phyloP scores from a whole-genome alignment of 2,888 invertebrate species.

The Nemotelus nigrinus region DNA sequence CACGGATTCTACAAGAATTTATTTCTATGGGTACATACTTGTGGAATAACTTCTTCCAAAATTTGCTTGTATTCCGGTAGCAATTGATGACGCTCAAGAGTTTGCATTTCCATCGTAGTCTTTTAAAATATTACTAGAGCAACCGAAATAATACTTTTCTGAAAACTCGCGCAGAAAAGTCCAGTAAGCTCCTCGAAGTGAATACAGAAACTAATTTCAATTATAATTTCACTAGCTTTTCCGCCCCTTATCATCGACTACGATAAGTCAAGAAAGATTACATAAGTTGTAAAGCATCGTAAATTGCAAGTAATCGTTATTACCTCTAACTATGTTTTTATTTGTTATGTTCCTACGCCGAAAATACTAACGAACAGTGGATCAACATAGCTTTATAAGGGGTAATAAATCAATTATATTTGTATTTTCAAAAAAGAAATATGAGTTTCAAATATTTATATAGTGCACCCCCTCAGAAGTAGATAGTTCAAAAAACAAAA shows the following conservation, averaged over 20 bases:
- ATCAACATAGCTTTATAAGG: too few relatives aligned
- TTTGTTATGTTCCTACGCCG: too few relatives aligned
- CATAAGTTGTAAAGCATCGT: conserved; percentile 6
- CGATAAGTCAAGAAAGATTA: conserved; percentile 23
- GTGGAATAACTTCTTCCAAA: conserved; percentile 59
- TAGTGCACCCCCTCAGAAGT: too few relatives aligned
- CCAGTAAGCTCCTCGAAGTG: not conserved
- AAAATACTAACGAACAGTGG: too few relatives aligned
- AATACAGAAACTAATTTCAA: conserved; percentile 23
- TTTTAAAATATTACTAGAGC: conserved; percentile 47
- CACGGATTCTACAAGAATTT: too few relatives aligned
- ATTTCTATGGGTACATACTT: conserved; percentile 55
- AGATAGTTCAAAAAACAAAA: too few relatives aligned
- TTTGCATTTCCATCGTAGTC: conserved; percentile 59
- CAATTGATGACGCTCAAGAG: conserved; percentile 58
- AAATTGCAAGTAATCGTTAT: not conserved
- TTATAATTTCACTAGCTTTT: not conserved
- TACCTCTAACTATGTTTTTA: not conserved
- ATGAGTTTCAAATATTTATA: too few relatives aligned
- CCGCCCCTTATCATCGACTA: not conserved
- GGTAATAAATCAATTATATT: too few relatives aligned
- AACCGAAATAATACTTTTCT: not conserved
- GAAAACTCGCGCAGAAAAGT: not conserved
- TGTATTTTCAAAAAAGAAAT: too few relatives aligned
- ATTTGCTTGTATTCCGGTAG: conserved; percentile 59